Percentiles rank a stretch among this genome's conserved stretches.
phyloP scores from a whole-genome alignment of 2,888 invertebrate species.

The Tetramorium bicarinatum region DNA sequence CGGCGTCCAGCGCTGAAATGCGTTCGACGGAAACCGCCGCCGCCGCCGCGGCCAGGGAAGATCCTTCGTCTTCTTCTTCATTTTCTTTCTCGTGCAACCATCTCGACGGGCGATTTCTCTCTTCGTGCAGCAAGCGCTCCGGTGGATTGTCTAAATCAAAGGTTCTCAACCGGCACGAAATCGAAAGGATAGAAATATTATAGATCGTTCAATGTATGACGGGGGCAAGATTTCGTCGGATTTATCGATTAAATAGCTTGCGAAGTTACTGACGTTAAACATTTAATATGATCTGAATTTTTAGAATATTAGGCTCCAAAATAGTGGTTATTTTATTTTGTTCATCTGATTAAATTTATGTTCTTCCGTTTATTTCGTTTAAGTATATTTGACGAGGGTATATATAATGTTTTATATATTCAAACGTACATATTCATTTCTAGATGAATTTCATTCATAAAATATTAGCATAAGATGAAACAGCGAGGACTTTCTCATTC shows the following conservation, averaged over 20 bases:
- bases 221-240: background rate
- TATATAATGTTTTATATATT: background rate
- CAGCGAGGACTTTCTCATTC: background rate
- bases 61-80: slow-evolving; percentile 27
- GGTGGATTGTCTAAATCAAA: slow-evolving; percentile 30
- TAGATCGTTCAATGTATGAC: no score
- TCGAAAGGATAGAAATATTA: background rate
- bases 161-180: slow-evolving; percentile 3
- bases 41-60: background rate
- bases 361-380: background rate
- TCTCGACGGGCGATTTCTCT: slow-evolving; percentile 32
- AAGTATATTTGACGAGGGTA: background rate
- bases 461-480: background rate
- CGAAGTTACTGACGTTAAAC: background rate
- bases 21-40: slow-evolving; percentile 31
- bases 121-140: background rate
- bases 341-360: slow-evolving; percentile 3
- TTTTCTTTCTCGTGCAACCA: slow-evolving; percentile 29
- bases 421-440: background rate
- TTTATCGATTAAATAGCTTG: background rate
- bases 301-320: background rate
- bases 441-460: background rate
- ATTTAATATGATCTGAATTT: background rate
- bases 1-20: slow-evolving; percentile 39
- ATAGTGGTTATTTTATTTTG: background rate